phyloP scores from a whole-genome alignment of 2,113 vertebrate species.

The Triplophysa dalaica region DNA sequence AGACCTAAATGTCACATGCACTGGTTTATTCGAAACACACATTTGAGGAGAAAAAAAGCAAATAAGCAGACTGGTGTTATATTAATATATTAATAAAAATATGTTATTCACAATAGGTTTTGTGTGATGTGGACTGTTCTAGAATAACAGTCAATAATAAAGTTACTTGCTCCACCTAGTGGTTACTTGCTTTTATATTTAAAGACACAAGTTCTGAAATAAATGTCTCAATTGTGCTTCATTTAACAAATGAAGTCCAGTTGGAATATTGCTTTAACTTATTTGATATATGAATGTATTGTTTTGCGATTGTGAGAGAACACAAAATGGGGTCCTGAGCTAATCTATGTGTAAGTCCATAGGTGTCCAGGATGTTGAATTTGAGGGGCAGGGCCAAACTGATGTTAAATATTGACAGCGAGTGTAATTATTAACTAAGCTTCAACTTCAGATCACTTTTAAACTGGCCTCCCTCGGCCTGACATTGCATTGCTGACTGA shows the following conservation, averaged over 20 bases:
- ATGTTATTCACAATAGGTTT: too few species aligned
- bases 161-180: slow-evolving; percentile 19
- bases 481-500: slow-evolving; percentile 62
- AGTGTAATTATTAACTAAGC: slow-evolving; percentile 78
- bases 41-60: neutral
- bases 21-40: neutral
- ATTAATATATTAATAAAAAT: neutral
- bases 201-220: neutral
- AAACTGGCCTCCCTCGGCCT: slow-evolving; percentile 68
- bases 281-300: neutral
- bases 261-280: neutral
- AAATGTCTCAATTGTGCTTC: neutral
- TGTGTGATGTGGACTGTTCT: neutral
- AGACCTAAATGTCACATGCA: neutral
- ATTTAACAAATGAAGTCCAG: neutral
- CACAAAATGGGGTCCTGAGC: neutral
- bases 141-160: slow-evolving; percentile 46
- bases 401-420: slow-evolving; percentile 79
- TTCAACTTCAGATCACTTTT: slow-evolving; percentile 68
- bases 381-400: slow-evolving; percentile 70
- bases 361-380: slow-evolving; percentile 76
- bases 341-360: slow-evolving; percentile 54
- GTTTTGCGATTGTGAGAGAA: neutral
- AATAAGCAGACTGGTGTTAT: neutral
- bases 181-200: neutral